These are phyloP conservation scores for Sebastes hopkinsi DNA, from an alignment of 2,797 vertebrate genomes.

Conservation along the genomic window DNA sequence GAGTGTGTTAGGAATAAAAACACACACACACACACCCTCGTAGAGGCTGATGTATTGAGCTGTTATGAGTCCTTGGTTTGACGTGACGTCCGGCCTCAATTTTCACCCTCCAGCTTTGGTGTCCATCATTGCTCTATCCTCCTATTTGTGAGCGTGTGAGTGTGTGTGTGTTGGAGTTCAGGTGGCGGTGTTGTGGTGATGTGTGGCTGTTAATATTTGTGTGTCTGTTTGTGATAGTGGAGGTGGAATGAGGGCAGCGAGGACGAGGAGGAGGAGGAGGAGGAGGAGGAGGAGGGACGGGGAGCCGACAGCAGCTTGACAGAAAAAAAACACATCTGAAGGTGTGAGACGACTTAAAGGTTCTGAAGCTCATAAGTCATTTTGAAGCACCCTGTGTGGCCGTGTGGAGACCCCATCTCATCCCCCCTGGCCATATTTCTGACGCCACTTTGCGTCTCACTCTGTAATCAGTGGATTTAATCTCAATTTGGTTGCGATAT, in stretches of 20 bases:
- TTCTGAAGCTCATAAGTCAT: constrained; percentile 43
- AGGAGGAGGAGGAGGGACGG: constrained; percentile 46
- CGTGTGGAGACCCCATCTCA: neutral
- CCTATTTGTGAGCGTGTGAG: constrained; percentile 6
- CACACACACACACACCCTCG: constrained; percentile 14
- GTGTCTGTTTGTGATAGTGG: constrained; percentile 40
- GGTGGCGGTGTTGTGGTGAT: neutral
- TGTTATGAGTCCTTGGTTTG: constrained; percentile 61
- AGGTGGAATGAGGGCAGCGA: constrained; percentile 50
- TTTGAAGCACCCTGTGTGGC: constrained; percentile 18
- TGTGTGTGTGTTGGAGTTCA: constrained; percentile 32
- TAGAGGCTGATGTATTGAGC: constrained; percentile 32
- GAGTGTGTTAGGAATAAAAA: constrained; percentile 19
- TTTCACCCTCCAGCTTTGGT: constrained; percentile 62
- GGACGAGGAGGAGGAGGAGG: constrained; percentile 31
- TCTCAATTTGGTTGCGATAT: neutral
- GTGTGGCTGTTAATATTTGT: constrained; percentile 31
- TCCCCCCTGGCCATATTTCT: neutral
- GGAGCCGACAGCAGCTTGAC: constrained; percentile 53
- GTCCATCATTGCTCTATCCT: constrained; percentile 53
- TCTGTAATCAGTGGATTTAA: constrained; percentile 2
- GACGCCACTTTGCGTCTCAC: neutral
- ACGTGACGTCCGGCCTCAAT: constrained; percentile 65
- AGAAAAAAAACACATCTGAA: constrained; percentile 50
- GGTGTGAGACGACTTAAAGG: constrained; percentile 54